Base-by-base conservation (phyloP, 2,113 vertebrate species). In the Merops nubicus region DNA sequence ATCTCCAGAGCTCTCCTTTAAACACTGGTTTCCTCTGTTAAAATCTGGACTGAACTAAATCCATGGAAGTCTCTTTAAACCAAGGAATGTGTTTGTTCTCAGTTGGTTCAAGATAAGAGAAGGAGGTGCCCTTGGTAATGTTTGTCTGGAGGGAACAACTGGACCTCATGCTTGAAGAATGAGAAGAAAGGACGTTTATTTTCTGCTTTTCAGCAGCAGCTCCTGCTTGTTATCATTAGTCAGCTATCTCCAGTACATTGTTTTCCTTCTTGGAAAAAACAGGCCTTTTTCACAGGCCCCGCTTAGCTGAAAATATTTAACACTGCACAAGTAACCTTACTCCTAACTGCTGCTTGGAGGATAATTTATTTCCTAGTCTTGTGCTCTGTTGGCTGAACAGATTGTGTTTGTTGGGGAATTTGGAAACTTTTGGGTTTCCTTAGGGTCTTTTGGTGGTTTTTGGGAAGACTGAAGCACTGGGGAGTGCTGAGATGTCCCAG, bases 151-250 rank as follows among this genome's bases (percentile, higher is more conserved):
- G 31, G 47, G 93, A 93, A 85, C 34, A 56, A 57, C 79, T 36
- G 36, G 74, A 59, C 64, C 48, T 91, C n/a, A 6, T 29, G 65
- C 22, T 21, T 92, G 92, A 95, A 74, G 75, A 83, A 88, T 93
- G 59, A 33, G 70, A 53, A 65, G 59, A 88, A 69, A 90, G 88
- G 81, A 88, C 88, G 91, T 86, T 92, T 86, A 65, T 90, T 86
- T 93, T 96, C 88, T 92, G 91, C 75, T 73, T 91, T 85, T 40
- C 63, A 79, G 25, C 74, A 79, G 45, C 53, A 68, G 62, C 29
- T 92, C 80, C 87, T 73, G 87, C 73, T 94, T 85, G 62, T 69
- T 91, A 33, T 64, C 51, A 79, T 45, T 83, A 85, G 65, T 93
- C 87, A 93, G 80, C 74, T 73, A 29, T 82, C 70, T 91, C 59